Percentiles rank a stretch among this genome's conserved stretches.
Evolutionary conservation across 2,113 vertebrate species (phyloP).

Genomic region (Athene noctua): DNA sequence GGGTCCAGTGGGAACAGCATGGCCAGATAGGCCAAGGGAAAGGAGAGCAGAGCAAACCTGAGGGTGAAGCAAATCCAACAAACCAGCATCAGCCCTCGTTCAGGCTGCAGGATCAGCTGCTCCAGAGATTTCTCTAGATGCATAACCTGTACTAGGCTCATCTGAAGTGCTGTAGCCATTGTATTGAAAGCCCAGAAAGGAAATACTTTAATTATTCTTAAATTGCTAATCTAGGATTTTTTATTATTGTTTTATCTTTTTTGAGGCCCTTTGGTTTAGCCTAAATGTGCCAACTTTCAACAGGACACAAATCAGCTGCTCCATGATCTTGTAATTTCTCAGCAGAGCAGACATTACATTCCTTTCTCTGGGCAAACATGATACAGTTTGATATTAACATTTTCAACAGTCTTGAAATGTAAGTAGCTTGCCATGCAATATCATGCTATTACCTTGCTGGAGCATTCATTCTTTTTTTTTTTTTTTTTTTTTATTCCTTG

Average conservation of each 20-base stretch:
- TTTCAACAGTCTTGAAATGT: not conserved
- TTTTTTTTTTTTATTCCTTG: not conserved
- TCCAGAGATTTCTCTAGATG: not conserved
- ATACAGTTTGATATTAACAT: not conserved
- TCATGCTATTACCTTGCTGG: not conserved
- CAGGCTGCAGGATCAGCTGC: not conserved
- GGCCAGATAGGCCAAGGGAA: not conserved
- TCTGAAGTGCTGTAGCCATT: not conserved
- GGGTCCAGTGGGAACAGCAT: not conserved
- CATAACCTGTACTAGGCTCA: not conserved
- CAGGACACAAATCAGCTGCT: conserved; percentile 7
- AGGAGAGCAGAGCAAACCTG: not conserved
- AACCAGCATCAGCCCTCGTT: fast-evolving
- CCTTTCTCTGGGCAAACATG: not conserved
- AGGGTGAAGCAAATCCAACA: not conserved
- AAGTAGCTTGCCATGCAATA: not conserved
- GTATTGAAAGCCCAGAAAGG: not conserved
- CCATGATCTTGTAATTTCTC: conserved; percentile 11
- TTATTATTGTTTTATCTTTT: not conserved
- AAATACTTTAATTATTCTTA: not conserved
- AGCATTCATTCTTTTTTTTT: not conserved
- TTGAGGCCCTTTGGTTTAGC: not conserved
- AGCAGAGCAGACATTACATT: not conserved
- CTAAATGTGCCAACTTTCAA: conserved; percentile 13
- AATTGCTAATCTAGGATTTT: not conserved